Percentiles rank a stretch among this genome's conserved stretches.
These are phyloP conservation scores for Hucho hucho DNA, from an alignment of 2,113 vertebrate genomes.

Conservation along the genomic window DNA sequence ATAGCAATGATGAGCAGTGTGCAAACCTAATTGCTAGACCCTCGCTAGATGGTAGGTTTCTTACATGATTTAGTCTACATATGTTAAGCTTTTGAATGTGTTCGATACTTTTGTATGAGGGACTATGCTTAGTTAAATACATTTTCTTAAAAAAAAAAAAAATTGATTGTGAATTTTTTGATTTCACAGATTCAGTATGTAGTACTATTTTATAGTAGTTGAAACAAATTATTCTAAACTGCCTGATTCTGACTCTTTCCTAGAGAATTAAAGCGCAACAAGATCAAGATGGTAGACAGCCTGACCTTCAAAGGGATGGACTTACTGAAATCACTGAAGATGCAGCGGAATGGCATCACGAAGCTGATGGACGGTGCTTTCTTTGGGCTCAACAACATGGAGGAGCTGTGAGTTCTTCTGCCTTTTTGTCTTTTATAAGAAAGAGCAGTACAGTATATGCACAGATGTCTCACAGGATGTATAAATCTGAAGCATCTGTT, in stretches of 20 bases:
- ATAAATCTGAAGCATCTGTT: too few relatives aligned
- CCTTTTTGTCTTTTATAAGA: neutral
- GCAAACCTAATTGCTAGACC: neutral
- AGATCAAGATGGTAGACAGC: conserved; percentile 91
- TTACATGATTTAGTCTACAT: neutral
- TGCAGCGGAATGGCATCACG: conserved; percentile 93
- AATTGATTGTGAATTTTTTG: neutral
- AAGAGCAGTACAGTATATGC: too few relatives aligned
- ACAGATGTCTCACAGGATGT: too few relatives aligned
- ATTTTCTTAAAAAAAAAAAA: too few relatives aligned
- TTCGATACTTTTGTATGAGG: neutral
- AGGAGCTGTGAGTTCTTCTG: conserved; percentile 72
- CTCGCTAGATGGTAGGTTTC: neutral
- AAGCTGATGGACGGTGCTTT: conserved; percentile 96
- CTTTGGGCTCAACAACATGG: conserved; percentile 94
- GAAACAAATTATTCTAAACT: neutral
- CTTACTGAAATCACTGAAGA: conserved; percentile 88
- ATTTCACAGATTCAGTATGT: neutral
- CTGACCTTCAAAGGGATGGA: conserved; percentile 96
- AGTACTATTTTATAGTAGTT: neutral
- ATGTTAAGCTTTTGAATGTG: neutral
- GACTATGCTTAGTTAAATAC: neutral
- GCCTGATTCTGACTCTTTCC: conserved; percentile 26
- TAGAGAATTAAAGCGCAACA: conserved; percentile 95
- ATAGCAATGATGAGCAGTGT: neutral